Conservation (phyloP, 2,888 invertebrate genomes). For the Oscheius myriophilus region DNA sequence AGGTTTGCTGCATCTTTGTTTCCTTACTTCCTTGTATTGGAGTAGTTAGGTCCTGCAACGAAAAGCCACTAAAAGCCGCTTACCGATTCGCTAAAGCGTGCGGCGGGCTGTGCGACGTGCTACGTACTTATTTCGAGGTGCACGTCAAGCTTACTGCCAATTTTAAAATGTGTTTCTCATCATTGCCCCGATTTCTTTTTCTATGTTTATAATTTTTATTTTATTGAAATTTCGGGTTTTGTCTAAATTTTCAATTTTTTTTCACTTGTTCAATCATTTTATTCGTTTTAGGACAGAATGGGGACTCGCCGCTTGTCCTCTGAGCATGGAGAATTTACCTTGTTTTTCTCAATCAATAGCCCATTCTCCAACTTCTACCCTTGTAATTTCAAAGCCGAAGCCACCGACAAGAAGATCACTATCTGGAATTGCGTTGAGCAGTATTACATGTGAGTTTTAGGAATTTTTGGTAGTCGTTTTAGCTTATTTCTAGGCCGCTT, state of each 20-base stretch:
- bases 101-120: no score
- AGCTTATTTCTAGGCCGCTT: background rate
- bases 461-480: background rate
- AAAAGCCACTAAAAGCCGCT: no score
- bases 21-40: no score
- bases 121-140: no score
- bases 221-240: background rate
- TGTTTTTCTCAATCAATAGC: conserved; percentile 37
- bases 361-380: conserved; percentile 43
- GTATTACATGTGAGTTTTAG: conserved; percentile 37
- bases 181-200: background rate
- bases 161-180: background rate
- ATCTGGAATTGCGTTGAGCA: conserved; percentile 38
- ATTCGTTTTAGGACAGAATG: conserved; percentile 4
- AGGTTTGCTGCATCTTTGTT: no score
- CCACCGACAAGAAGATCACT: conserved; percentile 13
- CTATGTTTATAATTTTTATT: background rate
- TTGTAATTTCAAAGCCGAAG: conserved; percentile 28
- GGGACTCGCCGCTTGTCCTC: conserved; percentile 34
- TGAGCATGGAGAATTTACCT: conserved; percentile 36
- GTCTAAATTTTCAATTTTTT: background rate
- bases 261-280: no score
- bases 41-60: no score
- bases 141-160: background rate
- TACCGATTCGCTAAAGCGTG: no score